Evolutionary conservation across 2,888 invertebrate species (phyloP).

Genomic region (Amiota communis): DNA sequence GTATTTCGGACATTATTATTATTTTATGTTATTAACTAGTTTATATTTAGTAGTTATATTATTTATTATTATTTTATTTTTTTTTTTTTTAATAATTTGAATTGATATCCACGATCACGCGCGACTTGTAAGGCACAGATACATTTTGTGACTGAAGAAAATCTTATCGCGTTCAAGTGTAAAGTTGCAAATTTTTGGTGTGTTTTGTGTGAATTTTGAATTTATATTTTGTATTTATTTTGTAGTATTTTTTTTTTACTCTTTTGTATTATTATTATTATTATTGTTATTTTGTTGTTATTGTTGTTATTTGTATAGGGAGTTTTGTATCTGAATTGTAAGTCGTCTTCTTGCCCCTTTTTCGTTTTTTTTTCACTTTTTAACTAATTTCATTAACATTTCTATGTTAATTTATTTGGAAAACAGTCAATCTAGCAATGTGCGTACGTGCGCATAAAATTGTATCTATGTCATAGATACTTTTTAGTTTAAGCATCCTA

Average conservation of each 20-base stretch:
- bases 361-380: constrained; percentile 52
- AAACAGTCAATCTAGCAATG: constrained; percentile 10
- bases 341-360: too few relatives aligned
- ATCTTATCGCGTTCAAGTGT: constrained; percentile 47
- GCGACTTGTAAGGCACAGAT: constrained; percentile 53
- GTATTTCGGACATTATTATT: constrained; percentile 56
- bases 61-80: constrained; percentile 23
- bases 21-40: constrained; percentile 28
- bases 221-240: constrained; percentile 32
- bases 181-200: constrained; percentile 58
- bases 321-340: neutral
- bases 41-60: constrained; percentile 21
- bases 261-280: neutral
- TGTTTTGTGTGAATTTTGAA: constrained; percentile 18
- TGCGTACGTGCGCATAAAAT: neutral
- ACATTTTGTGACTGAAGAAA: constrained; percentile 64
- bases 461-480: constrained; percentile 12
- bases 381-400: constrained; percentile 63
- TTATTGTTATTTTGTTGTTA: constrained; percentile 13
- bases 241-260: constrained; percentile 32
- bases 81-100: constrained; percentile 22
- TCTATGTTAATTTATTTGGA: constrained; percentile 55
- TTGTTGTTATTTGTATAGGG: constrained; percentile 10
- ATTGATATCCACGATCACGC: constrained; percentile 47
- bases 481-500: neutral